These are phyloP conservation scores for Ctenosaura bakeri DNA, from an alignment of 2,797 vertebrate genomes.

Conservation along the genomic window DNA sequence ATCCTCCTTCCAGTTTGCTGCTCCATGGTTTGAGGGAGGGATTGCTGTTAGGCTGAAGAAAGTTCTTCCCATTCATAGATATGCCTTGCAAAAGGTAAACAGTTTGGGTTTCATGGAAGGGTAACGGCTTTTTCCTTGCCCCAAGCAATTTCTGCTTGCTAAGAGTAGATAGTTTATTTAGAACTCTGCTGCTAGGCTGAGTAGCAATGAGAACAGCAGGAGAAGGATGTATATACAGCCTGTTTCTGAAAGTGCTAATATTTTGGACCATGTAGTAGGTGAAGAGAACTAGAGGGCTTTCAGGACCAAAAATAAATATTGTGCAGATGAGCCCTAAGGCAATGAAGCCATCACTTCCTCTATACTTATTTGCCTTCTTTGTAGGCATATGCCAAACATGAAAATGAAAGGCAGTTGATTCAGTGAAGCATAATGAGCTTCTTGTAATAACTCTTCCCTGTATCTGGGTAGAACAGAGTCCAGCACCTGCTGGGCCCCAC, in stretches of 20 bases:
- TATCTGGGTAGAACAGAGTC: slow-evolving; percentile 17
- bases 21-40: neutral
- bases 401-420: slow-evolving; percentile 5
- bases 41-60: slow-evolving; percentile 2
- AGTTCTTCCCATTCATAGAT: neutral
- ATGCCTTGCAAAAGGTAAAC: neutral
- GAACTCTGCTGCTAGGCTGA: neutral
- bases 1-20: neutral
- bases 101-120: neutral
- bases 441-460: neutral
- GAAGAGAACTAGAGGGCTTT: neutral
- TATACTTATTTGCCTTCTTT: slow-evolving; percentile 14
- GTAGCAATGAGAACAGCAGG: neutral
- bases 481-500: slow-evolving; percentile 1
- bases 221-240: neutral
- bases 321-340: neutral
- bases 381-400: neutral
- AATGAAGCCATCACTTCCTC: neutral
- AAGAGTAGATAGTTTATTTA: slow-evolving; percentile 1
- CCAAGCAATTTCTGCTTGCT: slow-evolving; percentile 3
- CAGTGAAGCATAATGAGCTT: slow-evolving; percentile 1
- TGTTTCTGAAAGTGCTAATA: neutral
- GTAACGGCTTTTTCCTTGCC: neutral
- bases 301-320: slow-evolving; percentile 17
- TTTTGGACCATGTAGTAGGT: neutral